These are phyloP conservation scores for Pteropus rufus DNA, from an alignment of 2,797 vertebrate genomes.

Conservation along the genomic window DNA sequence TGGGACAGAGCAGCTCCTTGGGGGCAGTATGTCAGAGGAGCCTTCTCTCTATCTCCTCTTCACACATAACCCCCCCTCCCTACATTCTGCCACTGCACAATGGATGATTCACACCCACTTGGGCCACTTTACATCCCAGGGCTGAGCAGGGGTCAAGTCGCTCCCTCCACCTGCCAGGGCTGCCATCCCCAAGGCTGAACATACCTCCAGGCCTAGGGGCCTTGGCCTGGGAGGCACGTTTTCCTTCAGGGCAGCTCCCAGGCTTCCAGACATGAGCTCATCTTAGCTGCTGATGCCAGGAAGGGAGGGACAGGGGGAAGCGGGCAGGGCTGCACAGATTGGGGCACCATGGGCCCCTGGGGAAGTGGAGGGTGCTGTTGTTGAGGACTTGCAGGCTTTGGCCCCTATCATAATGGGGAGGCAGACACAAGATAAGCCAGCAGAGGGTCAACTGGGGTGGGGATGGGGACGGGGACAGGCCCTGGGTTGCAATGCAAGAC, in stretches of 20 bases:
- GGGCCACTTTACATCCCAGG: background rate
- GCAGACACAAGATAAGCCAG: background rate
- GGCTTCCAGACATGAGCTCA: conserved; percentile 75
- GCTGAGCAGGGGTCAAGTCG: background rate
- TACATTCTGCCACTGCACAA: background rate
- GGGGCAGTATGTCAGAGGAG: background rate
- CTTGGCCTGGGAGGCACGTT: conserved; percentile 57
- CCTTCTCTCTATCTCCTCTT: background rate
- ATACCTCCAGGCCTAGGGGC: background rate
- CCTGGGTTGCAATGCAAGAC: background rate
- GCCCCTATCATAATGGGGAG: background rate
- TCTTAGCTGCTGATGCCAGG: conserved; percentile 56
- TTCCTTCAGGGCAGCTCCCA: conserved; percentile 61
- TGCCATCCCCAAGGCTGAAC: background rate
- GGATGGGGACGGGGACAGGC: background rate
- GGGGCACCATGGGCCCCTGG: background rate
- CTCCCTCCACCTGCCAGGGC: background rate
- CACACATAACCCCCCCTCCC: background rate
- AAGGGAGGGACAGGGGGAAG: conserved; percentile 70
- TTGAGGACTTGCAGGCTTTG: background rate
- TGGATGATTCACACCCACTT: background rate
- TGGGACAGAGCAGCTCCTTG: background rate
- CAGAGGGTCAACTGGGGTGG: background rate
- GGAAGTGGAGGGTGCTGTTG: background rate
- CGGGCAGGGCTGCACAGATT: conserved; percentile 8